Evolutionary conservation across 2,113 vertebrate species (phyloP).

Genomic region (Melanocharis versteri): DNA sequence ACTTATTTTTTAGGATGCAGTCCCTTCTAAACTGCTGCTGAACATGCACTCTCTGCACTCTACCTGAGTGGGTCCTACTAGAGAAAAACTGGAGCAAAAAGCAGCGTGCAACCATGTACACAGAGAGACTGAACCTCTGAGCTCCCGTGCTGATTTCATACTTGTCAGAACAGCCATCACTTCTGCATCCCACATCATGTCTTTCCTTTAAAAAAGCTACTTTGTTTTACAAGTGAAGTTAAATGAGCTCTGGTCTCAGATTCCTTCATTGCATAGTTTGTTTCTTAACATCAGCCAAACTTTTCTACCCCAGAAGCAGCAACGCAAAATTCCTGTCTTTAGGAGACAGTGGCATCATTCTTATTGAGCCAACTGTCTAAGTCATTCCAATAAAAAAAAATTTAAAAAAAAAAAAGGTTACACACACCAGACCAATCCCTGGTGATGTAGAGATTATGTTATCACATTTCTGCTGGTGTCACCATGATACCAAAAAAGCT

Average conservation of each 20-base stretch:
- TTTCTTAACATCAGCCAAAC: background rate
- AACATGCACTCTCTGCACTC: background rate
- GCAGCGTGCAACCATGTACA: background rate
- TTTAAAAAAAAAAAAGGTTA: background rate
- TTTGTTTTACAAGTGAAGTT: background rate
- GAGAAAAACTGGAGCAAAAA: background rate
- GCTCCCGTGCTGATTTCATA: background rate
- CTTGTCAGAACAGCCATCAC: background rate
- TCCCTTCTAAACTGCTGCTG: background rate
- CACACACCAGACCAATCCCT: background rate
- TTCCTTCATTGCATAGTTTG: background rate
- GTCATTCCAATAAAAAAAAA: background rate
- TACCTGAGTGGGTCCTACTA: background rate
- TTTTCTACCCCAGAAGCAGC: background rate
- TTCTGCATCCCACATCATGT: background rate
- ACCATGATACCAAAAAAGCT: slow-evolving; percentile 3
- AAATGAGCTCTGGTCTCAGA: background rate
- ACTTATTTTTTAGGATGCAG: background rate
- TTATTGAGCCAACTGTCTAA: background rate
- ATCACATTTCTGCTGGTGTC: slow-evolving; percentile 37
- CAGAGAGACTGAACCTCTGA: background rate
- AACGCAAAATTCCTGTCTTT: background rate
- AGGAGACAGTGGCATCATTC: background rate
- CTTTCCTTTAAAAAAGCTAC: background rate
- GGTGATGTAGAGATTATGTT: background rate